A percentile compares a stretch with the other conserved stretches of the same genome.
phyloP scores from a whole-genome alignment of 2,797 vertebrate genomes.

The Coluber constrictor region DNA sequence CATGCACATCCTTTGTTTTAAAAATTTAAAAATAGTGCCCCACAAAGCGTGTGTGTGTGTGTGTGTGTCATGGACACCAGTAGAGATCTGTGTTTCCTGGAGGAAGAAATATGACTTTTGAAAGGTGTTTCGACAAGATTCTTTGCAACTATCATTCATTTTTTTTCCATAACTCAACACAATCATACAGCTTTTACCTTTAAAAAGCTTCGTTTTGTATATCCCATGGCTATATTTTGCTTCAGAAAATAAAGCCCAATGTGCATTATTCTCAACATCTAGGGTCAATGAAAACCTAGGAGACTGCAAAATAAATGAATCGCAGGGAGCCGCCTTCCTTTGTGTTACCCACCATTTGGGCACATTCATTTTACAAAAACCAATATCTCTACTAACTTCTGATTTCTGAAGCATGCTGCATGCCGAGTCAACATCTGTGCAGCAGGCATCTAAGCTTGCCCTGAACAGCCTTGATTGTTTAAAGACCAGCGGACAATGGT shows the following conservation, averaged over 20 bases:
- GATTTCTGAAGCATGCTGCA: background rate
- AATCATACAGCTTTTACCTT: background rate
- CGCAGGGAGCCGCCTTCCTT: background rate
- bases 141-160: background rate
- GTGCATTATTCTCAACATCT: background rate
- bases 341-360: background rate
- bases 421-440: slow-evolving; percentile 46
- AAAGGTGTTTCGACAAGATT: background rate
- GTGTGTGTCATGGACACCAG: background rate
- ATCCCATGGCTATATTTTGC: background rate
- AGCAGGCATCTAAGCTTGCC: slow-evolving; percentile 34
- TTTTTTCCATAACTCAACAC: background rate
- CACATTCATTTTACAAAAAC: background rate
- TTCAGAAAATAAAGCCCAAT: background rate
- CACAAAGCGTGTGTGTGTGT: too few species aligned
- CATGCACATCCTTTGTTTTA: background rate
- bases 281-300: background rate
- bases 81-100: background rate
- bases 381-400: background rate
- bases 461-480: slow-evolving; percentile 43
- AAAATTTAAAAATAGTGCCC: background rate
- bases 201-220: background rate
- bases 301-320: background rate
- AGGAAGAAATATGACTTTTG: background rate
- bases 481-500: slow-evolving; percentile 54